A percentile compares a stretch with the other conserved stretches of the same genome.
Evolutionary conservation across 2,888 invertebrate genomes (phyloP).

Genomic region (Eurytoma adleriae): DNA sequence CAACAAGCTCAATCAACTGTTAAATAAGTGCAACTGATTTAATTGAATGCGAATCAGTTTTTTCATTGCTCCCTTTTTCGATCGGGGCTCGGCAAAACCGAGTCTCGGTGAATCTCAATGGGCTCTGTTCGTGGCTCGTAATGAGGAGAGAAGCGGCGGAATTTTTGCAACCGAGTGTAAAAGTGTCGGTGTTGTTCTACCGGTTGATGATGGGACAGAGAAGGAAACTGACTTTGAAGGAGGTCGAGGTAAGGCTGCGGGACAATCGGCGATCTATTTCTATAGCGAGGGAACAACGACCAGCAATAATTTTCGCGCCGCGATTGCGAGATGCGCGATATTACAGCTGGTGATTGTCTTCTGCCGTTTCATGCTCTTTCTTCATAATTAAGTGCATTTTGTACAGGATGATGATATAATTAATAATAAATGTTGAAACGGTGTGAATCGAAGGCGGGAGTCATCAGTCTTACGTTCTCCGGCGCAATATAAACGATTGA

Average conservation of each 20-base stretch:
- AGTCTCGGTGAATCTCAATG: conserved; percentile 49
- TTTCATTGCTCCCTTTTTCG: conserved; percentile 29
- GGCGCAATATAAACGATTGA: too few relatives aligned
- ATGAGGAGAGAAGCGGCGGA: conserved; percentile 28
- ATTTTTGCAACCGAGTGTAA: conserved; percentile 57
- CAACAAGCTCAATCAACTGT: not conserved
- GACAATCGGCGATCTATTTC: conserved; percentile 63
- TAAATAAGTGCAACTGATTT: conserved; percentile 36
- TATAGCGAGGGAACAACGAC: conserved; percentile 33
- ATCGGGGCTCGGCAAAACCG: conserved; percentile 15
- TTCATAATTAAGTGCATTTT: too few relatives aligned
- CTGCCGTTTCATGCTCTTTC: conserved; percentile 10
- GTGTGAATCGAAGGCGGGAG: too few relatives aligned
- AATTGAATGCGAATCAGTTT: conserved; percentile 40
- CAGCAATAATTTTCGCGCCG: conserved; percentile 44
- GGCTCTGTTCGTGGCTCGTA: conserved; percentile 35
- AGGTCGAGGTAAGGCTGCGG: conserved; percentile 69
- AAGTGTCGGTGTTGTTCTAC: not conserved
- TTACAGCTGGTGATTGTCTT: too few relatives aligned
- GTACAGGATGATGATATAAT: too few relatives aligned
- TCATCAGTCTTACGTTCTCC: too few relatives aligned
- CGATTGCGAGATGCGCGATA: conserved; percentile 33
- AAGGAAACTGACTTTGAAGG: conserved; percentile 57
- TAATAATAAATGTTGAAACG: too few relatives aligned
- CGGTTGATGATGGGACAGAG: not conserved